Evolutionary conservation across 2,888 invertebrate species (phyloP).

Genomic region (Portevinia maculata): DNA sequence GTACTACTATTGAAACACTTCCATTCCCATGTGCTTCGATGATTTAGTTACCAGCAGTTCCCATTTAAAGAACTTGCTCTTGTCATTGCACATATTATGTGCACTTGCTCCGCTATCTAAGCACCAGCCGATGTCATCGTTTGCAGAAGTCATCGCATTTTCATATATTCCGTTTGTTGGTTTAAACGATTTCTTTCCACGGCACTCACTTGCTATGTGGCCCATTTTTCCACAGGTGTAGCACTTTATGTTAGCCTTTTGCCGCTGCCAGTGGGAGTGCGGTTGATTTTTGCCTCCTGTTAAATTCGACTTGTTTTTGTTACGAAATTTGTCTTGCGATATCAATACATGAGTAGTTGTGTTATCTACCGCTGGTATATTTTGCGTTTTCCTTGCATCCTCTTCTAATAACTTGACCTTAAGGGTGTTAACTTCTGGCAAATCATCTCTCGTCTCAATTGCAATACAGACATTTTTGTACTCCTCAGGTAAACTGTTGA

Average conservation of each 20-base stretch:
- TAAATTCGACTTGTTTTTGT: not conserved
- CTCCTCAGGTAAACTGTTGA: not conserved
- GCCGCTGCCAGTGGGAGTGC: not conserved
- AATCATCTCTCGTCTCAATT: conserved; percentile 35
- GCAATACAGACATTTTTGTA: conserved; percentile 36
- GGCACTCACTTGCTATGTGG: conserved; percentile 36
- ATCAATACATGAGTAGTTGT: conserved; percentile 16
- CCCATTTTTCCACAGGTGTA: conserved; percentile 27
- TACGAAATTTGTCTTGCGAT: conserved; percentile 1
- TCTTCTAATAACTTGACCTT: conserved; percentile 35
- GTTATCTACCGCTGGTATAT: not conserved
- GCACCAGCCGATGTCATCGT: not conserved
- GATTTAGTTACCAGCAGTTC: too few relatives aligned
- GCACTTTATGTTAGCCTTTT: conserved; percentile 22
- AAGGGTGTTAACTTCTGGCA: conserved; percentile 14
- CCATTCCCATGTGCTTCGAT: too few relatives aligned
- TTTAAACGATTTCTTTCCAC: conserved; percentile 1
- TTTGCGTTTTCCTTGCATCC: conserved; percentile 28
- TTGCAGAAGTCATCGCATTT: conserved; percentile 1
- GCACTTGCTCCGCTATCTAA: conserved; percentile 37
- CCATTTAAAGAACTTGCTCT: too few relatives aligned
- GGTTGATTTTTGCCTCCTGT: not conserved
- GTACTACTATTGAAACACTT: too few relatives aligned
- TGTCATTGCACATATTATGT: conserved; percentile 39
- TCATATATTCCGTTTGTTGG: not conserved